Evolutionary conservation across 2,888 invertebrate species (phyloP).

Genomic region (Barypeithes pellucidus): DNA sequence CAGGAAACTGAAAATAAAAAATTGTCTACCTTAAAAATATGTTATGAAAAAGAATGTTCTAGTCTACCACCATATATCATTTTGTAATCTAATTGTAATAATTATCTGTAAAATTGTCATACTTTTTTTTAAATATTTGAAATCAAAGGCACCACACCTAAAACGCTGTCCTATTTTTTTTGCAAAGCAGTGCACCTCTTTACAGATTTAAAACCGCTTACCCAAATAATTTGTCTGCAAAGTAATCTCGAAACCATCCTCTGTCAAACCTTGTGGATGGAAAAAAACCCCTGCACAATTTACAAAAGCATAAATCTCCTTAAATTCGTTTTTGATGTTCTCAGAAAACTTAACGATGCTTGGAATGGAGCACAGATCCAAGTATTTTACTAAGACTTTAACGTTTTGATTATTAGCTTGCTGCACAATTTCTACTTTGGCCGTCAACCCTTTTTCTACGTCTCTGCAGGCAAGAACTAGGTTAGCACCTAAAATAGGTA

Average conservation of each 20-base stretch:
- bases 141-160: too few species aligned
- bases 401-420: constrained; percentile 58
- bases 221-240: constrained; percentile 75
- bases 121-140: too few species aligned
- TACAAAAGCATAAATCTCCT: constrained; percentile 69
- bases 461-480: constrained; percentile 75
- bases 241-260: constrained; percentile 73
- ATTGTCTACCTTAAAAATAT: too few species aligned
- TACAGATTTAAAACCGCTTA: constrained; percentile 56
- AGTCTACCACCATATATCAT: too few species aligned
- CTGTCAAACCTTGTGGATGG: constrained; percentile 70
- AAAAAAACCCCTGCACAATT: constrained; percentile 75
- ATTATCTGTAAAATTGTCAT: too few species aligned
- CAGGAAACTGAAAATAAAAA: too few species aligned
- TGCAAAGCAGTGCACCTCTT: too few species aligned
- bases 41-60: too few species aligned
- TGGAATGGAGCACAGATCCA: constrained; percentile 68
- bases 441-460: constrained; percentile 68
- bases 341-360: constrained; percentile 67
- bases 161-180: too few species aligned
- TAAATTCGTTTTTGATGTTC: constrained; percentile 64
- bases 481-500: constrained; percentile 67
- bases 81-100: too few species aligned
- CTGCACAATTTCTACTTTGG: constrained; percentile 69
- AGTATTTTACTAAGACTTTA: constrained; percentile 64